A percentile compares a stretch with the other conserved stretches of the same genome.
Conservation (phyloP, 2,888 invertebrate species). For the Pachliopta kotzebuea region DNA sequence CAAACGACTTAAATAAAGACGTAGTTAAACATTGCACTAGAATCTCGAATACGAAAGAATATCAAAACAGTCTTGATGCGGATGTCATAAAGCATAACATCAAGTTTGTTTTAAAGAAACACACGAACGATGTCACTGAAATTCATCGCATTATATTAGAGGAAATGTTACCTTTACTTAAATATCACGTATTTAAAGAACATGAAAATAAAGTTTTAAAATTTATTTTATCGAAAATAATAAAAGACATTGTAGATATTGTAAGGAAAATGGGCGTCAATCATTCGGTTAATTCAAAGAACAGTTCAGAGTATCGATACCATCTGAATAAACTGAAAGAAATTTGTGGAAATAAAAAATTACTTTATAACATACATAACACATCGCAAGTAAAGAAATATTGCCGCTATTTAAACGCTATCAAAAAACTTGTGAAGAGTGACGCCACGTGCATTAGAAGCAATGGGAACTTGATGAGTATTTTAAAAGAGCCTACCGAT, state of each 20-base stretch:
- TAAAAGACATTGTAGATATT: slow-evolving; percentile 12
- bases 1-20: not conserved
- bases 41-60: not conserved
- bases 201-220: slow-evolving; percentile 19
- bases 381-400: slow-evolving; percentile 13
- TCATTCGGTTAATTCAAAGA: slow-evolving; percentile 7
- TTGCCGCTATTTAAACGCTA: slow-evolving; percentile 7
- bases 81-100: not conserved
- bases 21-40: not conserved
- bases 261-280: not conserved
- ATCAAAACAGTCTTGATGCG: not conserved
- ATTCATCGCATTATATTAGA: slow-evolving; percentile 5
- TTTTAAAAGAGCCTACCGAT: slow-evolving; percentile 4
- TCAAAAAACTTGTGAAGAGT: slow-evolving; percentile 15
- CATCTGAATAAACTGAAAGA: not conserved
- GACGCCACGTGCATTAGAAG: not conserved
- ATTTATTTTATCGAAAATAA: slow-evolving; percentile 17
- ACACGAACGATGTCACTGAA: slow-evolving; percentile 8
- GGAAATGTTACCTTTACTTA: slow-evolving; percentile 16
- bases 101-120: slow-evolving; percentile 5
- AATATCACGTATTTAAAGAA: slow-evolving; percentile 18
- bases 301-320: slow-evolving; percentile 1
- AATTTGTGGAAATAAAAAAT: slow-evolving; percentile 10
- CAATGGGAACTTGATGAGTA: slow-evolving; percentile 6
- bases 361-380: not conserved